Evolutionary conservation across 2,113 vertebrate species (phyloP).

Genomic region (Dromas ardeola): DNA sequence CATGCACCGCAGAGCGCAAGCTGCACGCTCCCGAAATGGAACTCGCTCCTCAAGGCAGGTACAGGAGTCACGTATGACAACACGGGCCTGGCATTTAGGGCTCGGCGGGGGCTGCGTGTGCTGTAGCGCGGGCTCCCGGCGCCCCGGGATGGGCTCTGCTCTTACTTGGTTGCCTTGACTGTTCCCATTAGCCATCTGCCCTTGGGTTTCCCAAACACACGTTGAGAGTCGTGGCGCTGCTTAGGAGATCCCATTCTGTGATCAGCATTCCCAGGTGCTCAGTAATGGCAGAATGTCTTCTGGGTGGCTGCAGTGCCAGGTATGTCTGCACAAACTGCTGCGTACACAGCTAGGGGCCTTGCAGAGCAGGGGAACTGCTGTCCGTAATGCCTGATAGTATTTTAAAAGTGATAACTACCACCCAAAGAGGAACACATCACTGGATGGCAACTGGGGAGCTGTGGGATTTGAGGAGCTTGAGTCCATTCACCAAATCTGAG

Average conservation of each 20-base stretch:
- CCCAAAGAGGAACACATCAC: not conserved
- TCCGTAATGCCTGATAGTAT: not conserved
- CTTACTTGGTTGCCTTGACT: not conserved
- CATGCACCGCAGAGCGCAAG: not conserved
- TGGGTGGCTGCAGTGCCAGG: no score
- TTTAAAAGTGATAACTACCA: not conserved
- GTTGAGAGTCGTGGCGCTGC: fast-evolving
- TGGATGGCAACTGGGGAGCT: not conserved
- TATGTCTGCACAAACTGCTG: no score
- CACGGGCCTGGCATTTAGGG: not conserved
- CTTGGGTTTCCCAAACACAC: not conserved
- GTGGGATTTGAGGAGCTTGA: not conserved
- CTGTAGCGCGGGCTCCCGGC: fast-evolving
- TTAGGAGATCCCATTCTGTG: not conserved
- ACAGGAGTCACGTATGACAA: fast-evolving
- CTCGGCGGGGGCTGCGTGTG: fast-evolving
- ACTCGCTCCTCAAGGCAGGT: not conserved
- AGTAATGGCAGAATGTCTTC: not conserved
- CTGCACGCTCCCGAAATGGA: not conserved
- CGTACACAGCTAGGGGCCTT: fast-evolving
- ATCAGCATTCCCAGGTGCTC: not conserved
- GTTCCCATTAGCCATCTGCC: not conserved
- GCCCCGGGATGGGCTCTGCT: no score
- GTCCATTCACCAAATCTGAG: not conserved
- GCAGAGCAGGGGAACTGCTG: not conserved